Evolutionary conservation across 2,888 invertebrate genomes (phyloP), one percentile per base, ranked within the genome.

Genomic region (Meliscaeva auricollis): DNA sequence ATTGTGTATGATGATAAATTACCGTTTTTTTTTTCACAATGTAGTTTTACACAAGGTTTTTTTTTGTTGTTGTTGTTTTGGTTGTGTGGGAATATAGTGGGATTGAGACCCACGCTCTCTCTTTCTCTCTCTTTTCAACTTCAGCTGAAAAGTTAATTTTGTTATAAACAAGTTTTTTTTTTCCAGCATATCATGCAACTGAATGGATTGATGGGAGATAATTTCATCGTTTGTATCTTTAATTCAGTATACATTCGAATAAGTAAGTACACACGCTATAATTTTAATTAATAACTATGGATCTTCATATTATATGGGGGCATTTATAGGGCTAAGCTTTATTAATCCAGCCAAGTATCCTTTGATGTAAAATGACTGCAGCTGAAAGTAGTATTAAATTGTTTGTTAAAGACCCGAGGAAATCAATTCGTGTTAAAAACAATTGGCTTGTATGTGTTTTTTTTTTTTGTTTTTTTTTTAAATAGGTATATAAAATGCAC

Each of bases 1-100:
- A 62, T 50, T 77, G 77, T 68, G 68, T 73, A 73, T 66, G 81
- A 78, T 83, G 78, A 83, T 83, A 83, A 83, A 83, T 83, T 69
- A 83, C 62, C 20, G 2, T 38, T 72, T 73, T 82, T 74, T 76
- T 50, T 41, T 68, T 46, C 3, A 38, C 2, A 38, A 8, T 46
- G 41, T 17, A 38, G 48, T 30, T 46, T 72, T 58, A 5, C 13
- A 44, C 30, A 64, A 30, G 26, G 66, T 54, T 62, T 56, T 30
- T 70, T 70, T 15, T 41, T 22, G 32, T 13, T 54, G 50, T 54
- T n/a, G n/a, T 5, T 38, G 38, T 38, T 38, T 26, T 26, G 26
- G 26, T 26, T 4, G 26, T 26, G 26, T 3, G 26, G 26, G 26
- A 22, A 54, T 15, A 26, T 3, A 30, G 17, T 26, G 11, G 30